Evolutionary conservation across 2,888 invertebrate species (phyloP).

Genomic region (Xiphydria camelus): DNA sequence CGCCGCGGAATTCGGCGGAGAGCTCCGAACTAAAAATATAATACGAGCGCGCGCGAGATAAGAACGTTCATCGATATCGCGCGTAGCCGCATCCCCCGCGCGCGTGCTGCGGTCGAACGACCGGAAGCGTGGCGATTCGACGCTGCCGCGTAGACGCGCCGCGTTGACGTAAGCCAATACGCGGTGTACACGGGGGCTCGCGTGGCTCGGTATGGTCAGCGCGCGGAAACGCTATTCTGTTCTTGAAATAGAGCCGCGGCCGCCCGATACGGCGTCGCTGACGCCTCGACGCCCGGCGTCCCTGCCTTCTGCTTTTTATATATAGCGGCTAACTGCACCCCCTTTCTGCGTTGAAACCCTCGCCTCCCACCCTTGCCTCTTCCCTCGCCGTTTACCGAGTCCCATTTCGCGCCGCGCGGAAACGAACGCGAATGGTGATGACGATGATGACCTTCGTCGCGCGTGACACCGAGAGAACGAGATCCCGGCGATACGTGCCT

Average conservation of each 20-base stretch:
- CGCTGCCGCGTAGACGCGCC: too few species aligned
- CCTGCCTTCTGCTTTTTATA: slow-evolving; percentile 40
- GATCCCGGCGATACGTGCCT: too few species aligned
- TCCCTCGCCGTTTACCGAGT: background rate
- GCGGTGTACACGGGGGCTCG: background rate
- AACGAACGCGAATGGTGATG: too few species aligned
- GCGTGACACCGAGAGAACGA: too few species aligned
- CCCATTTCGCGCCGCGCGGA: too few species aligned
- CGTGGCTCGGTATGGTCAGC: slow-evolving; percentile 10
- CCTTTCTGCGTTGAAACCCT: background rate
- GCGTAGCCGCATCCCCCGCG: too few species aligned
- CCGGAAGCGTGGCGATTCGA: too few species aligned
- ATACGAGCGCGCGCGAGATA: background rate
- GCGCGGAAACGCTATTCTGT: slow-evolving; percentile 42
- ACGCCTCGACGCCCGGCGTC: slow-evolving; percentile 35
- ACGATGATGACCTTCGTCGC: too few species aligned
- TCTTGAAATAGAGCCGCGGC: slow-evolving; percentile 52
- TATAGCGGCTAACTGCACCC: background rate
- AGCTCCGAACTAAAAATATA: slow-evolving; percentile 12
- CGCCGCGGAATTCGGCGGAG: slow-evolving; percentile 12
- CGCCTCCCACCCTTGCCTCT: background rate
- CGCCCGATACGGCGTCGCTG: slow-evolving; percentile 49
- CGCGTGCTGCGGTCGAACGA: too few species aligned
- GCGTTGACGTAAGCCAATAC: background rate
- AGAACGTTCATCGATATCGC: too few species aligned